Conservation (phyloP, 2,888 invertebrate genomes). For the Ectemnius continuus region DNA sequence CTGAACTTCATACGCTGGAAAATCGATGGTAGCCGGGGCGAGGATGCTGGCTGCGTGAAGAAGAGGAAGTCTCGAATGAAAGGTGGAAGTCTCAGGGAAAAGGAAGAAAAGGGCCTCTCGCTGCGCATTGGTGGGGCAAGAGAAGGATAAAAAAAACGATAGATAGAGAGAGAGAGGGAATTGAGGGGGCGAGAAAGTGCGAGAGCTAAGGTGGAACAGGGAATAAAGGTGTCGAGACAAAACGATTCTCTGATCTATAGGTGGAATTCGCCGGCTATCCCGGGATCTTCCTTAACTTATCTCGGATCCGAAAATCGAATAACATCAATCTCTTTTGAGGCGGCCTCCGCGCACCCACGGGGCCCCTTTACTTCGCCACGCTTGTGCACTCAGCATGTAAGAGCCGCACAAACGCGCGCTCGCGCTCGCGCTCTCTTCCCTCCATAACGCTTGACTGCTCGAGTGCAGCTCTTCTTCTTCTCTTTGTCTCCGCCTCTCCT, state of each 20-base stretch:
- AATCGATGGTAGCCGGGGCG: background rate
- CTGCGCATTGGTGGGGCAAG: background rate
- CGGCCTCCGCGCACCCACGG: conserved; percentile 37
- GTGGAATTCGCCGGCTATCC: conserved; percentile 30
- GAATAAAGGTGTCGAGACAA: conserved; percentile 32
- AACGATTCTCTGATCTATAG: conserved; percentile 50
- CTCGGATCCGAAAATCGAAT: conserved; percentile 65
- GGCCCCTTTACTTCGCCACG: conserved; percentile 35
- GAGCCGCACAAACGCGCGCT: too few species aligned
- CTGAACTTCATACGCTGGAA: background rate
- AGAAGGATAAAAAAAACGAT: background rate
- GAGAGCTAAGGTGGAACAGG: background rate
- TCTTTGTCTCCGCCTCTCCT: conserved; percentile 65
- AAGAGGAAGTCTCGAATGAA: background rate
- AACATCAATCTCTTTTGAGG: conserved; percentile 65
- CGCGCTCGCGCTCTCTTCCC: too few species aligned
- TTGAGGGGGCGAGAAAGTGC: background rate
- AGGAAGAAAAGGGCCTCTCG: background rate
- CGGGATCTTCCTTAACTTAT: conserved; percentile 50
- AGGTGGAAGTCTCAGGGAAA: background rate
- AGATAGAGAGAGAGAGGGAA: conserved; percentile 13
- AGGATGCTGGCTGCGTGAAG: background rate
- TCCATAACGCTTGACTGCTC: conserved; percentile 49
- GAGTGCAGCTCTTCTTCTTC: conserved; percentile 64
- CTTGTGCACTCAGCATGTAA: conserved; percentile 38